Base-by-base conservation (phyloP, 2,888 invertebrate species). In the Eurytoma adleriae region DNA sequence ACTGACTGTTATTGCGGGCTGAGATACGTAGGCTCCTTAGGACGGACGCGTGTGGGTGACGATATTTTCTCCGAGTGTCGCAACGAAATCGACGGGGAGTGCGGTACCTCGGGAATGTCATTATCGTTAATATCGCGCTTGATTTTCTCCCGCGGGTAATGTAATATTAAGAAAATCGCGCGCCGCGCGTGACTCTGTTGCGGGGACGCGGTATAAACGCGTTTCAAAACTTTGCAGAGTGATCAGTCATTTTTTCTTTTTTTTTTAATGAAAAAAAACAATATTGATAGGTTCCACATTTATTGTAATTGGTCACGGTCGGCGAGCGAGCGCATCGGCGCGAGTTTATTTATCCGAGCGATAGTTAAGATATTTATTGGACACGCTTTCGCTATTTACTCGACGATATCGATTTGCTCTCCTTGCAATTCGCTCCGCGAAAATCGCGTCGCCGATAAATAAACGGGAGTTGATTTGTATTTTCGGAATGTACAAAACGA, bases 81-180 rank as follows among this genome's bases (percentile, higher is more conserved):
- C 71, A 72, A 52, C 27, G n/a, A 50, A 61, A 18, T 48, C 48
- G 61, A 71, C 24, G 48, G 57, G 18, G n/a, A 30, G 0, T 56
- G 40, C 40, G 48, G 5, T 30, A 4, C 57, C 48, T 18, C 10
- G 71, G 30, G 52, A 59, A 68, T 56, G 75, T 68, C 75, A 75
- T 75, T 75, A 75, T 75, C 61, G 59, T 59, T 68, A 68, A 75
- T 75, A 57, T 54, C 30, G 30, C 62, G 27, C 27, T 52, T 24
- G 48, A 4, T 72, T 50, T 40, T 54, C 52, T 68, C 59, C 57
- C 67, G 67, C 52, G 54, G 67, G 40, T 75, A 68, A n/a, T 61
- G 52, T 52, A 64, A 68, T 61, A 24, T 24, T 24, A 50, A 30
- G 67, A 61, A 75, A 75, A 75, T 52, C 68, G 61, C 52, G 54